Evolutionary conservation across 2,113 vertebrate species (phyloP).

Genomic region (Dicaeum eximium): DNA sequence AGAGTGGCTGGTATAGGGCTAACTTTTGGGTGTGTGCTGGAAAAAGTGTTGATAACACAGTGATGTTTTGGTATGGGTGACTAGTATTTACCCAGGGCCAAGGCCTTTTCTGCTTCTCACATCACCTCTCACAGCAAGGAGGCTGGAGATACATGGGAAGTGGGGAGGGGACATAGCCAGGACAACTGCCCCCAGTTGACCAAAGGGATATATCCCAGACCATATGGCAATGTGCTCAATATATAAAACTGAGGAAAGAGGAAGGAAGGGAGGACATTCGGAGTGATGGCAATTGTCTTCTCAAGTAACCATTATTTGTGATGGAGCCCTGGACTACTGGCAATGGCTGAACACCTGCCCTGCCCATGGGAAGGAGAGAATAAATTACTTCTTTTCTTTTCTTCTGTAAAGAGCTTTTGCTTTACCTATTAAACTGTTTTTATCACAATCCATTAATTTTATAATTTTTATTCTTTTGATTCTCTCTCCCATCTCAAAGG

Average conservation of each 20-base stretch:
- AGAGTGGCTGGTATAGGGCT: background rate
- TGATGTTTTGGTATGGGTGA: background rate
- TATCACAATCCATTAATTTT: background rate
- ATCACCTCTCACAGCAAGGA: background rate
- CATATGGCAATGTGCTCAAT: background rate
- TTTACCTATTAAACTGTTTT: background rate
- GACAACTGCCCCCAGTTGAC: background rate
- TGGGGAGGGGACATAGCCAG: background rate
- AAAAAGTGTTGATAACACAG: background rate
- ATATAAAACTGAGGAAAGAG: background rate
- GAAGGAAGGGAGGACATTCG: background rate
- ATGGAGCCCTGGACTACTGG: background rate
- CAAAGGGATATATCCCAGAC: background rate
- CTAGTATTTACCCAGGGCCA: background rate
- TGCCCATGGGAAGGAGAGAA: background rate
- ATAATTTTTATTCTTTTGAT: background rate
- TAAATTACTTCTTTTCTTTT: background rate
- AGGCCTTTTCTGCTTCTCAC: background rate
- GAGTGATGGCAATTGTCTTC: background rate
- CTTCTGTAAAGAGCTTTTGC: background rate
- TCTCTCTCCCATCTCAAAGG: background rate
- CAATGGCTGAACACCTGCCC: accelerated
- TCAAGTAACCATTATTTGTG: background rate
- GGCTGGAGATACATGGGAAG: background rate
- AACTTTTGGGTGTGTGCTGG: background rate